A percentile compares a stretch with the other conserved stretches of the same genome.
phyloP scores from a whole-genome alignment of 2,888 invertebrate species.

The Eupithecia insigniata region DNA sequence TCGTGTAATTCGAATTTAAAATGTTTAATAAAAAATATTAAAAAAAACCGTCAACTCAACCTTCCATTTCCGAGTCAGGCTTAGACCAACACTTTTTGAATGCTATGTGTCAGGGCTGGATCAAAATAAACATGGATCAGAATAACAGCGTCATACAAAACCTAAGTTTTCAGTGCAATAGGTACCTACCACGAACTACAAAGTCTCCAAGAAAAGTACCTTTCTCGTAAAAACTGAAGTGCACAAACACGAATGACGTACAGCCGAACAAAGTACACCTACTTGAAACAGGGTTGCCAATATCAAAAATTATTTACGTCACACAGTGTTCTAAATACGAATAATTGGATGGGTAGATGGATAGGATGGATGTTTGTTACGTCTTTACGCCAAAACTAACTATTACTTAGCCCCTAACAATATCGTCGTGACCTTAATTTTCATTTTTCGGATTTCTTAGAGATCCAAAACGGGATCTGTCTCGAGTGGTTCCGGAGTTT shows the following conservation, averaged over 20 bases:
- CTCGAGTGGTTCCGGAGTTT: no score
- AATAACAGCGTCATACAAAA: not conserved
- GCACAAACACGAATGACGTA: slow-evolving; percentile 40
- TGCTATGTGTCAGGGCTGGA: not conserved
- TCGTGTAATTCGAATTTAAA: no score
- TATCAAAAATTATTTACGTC: not conserved
- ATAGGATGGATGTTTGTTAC: no score
- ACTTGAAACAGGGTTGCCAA: slow-evolving; percentile 1
- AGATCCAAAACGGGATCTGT: no score
- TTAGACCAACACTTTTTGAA: not conserved
- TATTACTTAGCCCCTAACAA: no score
- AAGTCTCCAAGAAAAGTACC: slow-evolving; percentile 25
- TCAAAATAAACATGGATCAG: not conserved
- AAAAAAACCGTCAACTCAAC: no score
- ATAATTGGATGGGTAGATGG: no score
- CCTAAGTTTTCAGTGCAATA: slow-evolving; percentile 14
- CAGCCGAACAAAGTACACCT: slow-evolving; percentile 15
- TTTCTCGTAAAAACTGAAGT: slow-evolving; percentile 33
- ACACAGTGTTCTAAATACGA: no score
- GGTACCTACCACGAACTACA: slow-evolving; percentile 9
- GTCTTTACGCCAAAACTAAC: no score
- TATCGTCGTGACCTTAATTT: no score
- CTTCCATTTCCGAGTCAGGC: not conserved
- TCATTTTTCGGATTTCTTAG: no score
- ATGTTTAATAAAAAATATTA: no score